Base-by-base conservation (phyloP, 2,888 invertebrate genomes). In the Patella depressa region DNA sequence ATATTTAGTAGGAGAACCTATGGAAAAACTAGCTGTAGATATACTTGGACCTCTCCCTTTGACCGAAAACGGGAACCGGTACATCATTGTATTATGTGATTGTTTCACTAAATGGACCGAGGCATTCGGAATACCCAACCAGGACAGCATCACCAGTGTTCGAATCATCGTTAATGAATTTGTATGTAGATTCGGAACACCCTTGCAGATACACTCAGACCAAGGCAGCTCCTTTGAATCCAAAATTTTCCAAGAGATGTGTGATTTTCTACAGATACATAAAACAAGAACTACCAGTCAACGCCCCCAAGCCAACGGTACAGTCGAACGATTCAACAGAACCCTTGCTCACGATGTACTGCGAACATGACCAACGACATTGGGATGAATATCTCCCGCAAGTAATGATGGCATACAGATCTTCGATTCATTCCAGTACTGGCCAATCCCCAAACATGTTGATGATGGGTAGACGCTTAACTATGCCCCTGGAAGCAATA, bases 401-500 rank as follows among this genome's bases (percentile, higher is more conserved):
- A 17, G 73, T 82, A 3, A 74, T 80, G 76, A 82, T 83, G 79
- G 80, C 80, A 15, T 83, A 83, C 59, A 54, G 79, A 69, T 77
- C 81, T 3, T 78, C 78, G 1, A 59, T 70, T 2, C 80, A 83
- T 54, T 29, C 70, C 11, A 76, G 55, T n/a, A 78, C 79, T n/a
- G 73, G 78, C 34, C 70, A 75, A 29, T 76, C 72, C n/a, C 81
- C 79, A 57, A 83, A 83, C 19, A 81, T 75, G 72, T 77, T 83
- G 78, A 55, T 80, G 34, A 70, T 81, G n/a, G 81, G 80, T 3
- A 24, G 74, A 7, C 79, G 81, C 19, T 53, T 79, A 9, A 69
- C 34, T n/a, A 55, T 81, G 12, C 81, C 80, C 1, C 65, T 79
- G 24, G 24, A 24, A 24, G 24, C 24, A 24, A 1, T 24, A 24